Conservation (phyloP, 2,888 invertebrate genomes). For the Thymelicus lineola region DNA sequence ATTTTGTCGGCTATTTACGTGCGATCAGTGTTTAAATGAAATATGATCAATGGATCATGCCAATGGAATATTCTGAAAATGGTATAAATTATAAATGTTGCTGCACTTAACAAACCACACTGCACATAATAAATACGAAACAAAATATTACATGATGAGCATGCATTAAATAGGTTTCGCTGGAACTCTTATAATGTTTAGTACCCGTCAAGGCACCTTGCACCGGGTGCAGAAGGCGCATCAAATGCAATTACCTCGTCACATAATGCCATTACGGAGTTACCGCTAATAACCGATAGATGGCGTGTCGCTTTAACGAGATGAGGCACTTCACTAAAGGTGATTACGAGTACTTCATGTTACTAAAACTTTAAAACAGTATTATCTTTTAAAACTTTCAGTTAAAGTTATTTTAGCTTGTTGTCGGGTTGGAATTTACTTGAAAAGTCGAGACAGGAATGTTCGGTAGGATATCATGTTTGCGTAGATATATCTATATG, state of each 20-base stretch:
- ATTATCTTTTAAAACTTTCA: background rate
- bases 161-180: background rate
- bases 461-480: too few relatives aligned
- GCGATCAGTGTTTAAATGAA: too few relatives aligned
- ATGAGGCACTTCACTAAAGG: background rate
- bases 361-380: background rate
- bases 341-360: background rate
- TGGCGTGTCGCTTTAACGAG: conserved; percentile 39
- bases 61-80: too few relatives aligned
- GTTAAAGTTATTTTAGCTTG: too few relatives aligned
- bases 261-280: conserved; percentile 62
- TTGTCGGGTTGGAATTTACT: too few relatives aligned
- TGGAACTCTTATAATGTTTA: background rate
- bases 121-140: background rate
- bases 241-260: conserved; percentile 61
- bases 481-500: too few relatives aligned
- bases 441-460: too few relatives aligned
- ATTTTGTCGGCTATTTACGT: too few relatives aligned
- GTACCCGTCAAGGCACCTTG: background rate
- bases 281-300: conserved; percentile 56
- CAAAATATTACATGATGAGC: background rate
- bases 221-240: conserved; percentile 38
- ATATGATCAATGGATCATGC: too few relatives aligned
- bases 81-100: too few relatives aligned
- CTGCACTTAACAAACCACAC: too few relatives aligned